Base-by-base conservation (phyloP, 2,113 vertebrate genomes). In the Odontophorus gujanensis region DNA sequence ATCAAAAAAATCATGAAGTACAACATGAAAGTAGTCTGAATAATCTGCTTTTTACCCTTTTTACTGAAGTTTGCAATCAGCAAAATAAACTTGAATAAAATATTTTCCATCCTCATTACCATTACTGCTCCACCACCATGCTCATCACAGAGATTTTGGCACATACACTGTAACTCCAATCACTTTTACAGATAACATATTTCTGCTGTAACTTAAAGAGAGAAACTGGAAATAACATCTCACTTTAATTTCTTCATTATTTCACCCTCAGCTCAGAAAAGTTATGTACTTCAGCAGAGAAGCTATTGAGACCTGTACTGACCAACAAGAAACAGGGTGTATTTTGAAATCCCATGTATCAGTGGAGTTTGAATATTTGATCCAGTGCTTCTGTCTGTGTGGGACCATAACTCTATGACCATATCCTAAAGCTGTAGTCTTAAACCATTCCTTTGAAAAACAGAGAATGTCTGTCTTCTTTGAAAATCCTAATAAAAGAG, bases 221-320 rank as follows among this genome's bases (percentile, higher is more conserved):
- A 77, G 7, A 42, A 61, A 77, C 72, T 0, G 1, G 62, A 74
- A 62, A 16, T 11, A 81, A 66, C 40, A 4, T 11, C 2, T 50
- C 36, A 28, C 9, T 76, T 43, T 19, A 47, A 4, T 32, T 66
- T 82, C 67, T 51, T 57, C 19, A 17, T 20, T 69, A 28, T 15
- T 71, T 90, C 25, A 24, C 5, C 4, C 6, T 32, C 6, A 28
- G 50, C 8, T 73, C 18, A 38, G 19, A 21, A 48, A 81, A 32
- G 4, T 12, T 15, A 45, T 7, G 16, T 7, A 48, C 10, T 73
- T 48, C 13, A 53, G 24, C 65, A 57, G 59, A 42, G 18, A 6
- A 90, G 2, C 3, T 61, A 5, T 28, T 57, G 40, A 51, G 7
- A 1, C 2, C 3, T 4, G 1, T 47, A 43, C 15, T 42, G 22